Conservation (phyloP, 2,888 invertebrate species). For the Synanthedon tipuliformis region DNA sequence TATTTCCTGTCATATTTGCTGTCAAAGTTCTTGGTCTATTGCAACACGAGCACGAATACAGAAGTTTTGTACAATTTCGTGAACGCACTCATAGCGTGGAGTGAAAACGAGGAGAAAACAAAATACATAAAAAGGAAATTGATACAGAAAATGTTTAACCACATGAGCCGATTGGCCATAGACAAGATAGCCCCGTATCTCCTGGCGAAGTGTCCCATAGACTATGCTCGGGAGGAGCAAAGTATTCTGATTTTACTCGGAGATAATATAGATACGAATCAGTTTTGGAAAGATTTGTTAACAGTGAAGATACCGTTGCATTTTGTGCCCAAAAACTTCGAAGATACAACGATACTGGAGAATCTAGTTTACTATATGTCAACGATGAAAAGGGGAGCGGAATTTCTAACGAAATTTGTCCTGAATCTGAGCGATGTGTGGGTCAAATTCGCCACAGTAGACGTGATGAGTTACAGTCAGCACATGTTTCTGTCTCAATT, state of each 20-base stretch:
- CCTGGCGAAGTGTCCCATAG: slow-evolving; percentile 61
- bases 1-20: slow-evolving; percentile 67
- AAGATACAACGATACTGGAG: slow-evolving; percentile 59
- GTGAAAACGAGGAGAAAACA: slow-evolving; percentile 27
- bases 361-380: slow-evolving; percentile 75
- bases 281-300: slow-evolving; percentile 77
- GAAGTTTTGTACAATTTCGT: slow-evolving; percentile 63
- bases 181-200: slow-evolving; percentile 69
- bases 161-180: slow-evolving; percentile 70
- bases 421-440: slow-evolving; percentile 73
- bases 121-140: slow-evolving; percentile 46
- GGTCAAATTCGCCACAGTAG: slow-evolving; percentile 74
- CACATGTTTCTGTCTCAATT: slow-evolving; percentile 78
- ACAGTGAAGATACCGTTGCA: slow-evolving; percentile 43
- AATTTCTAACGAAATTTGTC: slow-evolving; percentile 46
- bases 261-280: slow-evolving; percentile 52
- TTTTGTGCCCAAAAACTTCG: slow-evolving; percentile 69
- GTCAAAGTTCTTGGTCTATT: slow-evolving; percentile 72
- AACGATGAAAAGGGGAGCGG: slow-evolving; percentile 30
- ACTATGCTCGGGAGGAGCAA: slow-evolving; percentile 41
- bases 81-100: slow-evolving; percentile 67
- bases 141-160: slow-evolving; percentile 61
- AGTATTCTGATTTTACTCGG: slow-evolving; percentile 62
- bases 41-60: slow-evolving; percentile 53
- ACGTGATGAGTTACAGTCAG: slow-evolving; percentile 74